Evolutionary conservation across 2,797 vertebrate species (phyloP), one percentile per base, ranked within the genome.

Genomic region (Coilia nasus): DNA sequence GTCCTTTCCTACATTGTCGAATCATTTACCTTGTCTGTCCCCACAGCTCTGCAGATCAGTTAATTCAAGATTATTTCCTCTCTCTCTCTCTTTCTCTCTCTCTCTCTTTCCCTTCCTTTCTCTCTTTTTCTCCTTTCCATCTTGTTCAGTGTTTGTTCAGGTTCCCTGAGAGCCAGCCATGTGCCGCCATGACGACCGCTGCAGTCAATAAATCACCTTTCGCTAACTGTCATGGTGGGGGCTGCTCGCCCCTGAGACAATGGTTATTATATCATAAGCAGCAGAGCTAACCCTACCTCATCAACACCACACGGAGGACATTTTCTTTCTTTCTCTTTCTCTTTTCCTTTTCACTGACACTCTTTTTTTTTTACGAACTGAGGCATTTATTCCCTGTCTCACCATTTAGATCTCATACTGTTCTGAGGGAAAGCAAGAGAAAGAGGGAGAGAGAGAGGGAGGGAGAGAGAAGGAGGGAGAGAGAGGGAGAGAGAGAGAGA

Each of bases 161-260:
- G 87, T 88, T 93, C 89, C 89, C 81, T 82, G 44, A 41, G 88
- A 93, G 90, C 86, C 86, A 28, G 89, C 88, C 91, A 90, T 88
- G 91, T 91, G 90, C 89, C 17, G 81, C 89, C 89, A 86, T 90
- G 90, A 92, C 89, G 90, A 90, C 90, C 91, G 92, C 89, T 89
- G 88, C 88, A 91, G 91, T 93, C 92, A 91, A 94, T 95, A 95
- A 96, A 95, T 96, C 93, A 94, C 92, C 91, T 91, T 93, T 92
- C 88, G 91, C 88, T 91, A 84, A 88, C 89, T 93, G 94, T 94
- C 94, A 93, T 88, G 88, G 87, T 89, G 85, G 71, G 90, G 90
- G 91, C 93, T 90, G 90, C 90, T 92, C 90, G 88, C 89, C 92
- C 90, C 92, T 90, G 91, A 95, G 94, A 95, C 94, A 93, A 95